Conservation (phyloP, 92 coral and sea anemone genomes). For the Umimayanthus chanpuru region DNA sequence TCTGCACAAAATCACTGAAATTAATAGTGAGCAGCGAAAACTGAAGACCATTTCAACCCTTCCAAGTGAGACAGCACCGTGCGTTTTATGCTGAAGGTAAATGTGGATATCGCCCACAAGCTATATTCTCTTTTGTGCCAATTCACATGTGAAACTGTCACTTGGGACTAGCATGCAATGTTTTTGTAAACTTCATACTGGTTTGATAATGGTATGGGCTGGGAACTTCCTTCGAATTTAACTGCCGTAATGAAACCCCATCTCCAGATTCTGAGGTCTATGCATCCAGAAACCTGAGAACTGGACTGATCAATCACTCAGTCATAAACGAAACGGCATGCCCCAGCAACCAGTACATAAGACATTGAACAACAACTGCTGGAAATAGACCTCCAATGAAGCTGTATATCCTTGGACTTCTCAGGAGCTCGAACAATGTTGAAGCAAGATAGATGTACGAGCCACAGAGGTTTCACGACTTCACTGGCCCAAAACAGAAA, state of each 20-base stretch:
- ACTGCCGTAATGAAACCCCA: neutral
- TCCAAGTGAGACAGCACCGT: slow-evolving; percentile 30
- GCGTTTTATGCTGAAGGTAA: neutral
- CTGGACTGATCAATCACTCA: neutral
- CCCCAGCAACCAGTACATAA: too few relatives aligned
- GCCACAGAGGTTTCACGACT: too few relatives aligned
- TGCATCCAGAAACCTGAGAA: neutral
- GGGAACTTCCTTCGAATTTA: neutral
- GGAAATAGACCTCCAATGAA: too few relatives aligned
- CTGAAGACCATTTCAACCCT: neutral
- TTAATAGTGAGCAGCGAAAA: slow-evolving; percentile 13
- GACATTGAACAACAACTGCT: too few relatives aligned
- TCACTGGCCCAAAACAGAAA: too few relatives aligned
- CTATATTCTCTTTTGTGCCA: slow-evolving; percentile 7
- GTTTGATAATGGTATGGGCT: slow-evolving; percentile 32
- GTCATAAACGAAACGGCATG: slow-evolving; percentile 13
- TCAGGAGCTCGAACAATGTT: too few relatives aligned
- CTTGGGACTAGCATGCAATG: slow-evolving; percentile 26
- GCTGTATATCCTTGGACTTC: too few relatives aligned
- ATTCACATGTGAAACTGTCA: slow-evolving; percentile 25
- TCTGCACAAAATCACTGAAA: slow-evolving; percentile 12
- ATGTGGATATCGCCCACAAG: neutral
- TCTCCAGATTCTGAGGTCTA: neutral
- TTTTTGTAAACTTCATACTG: slow-evolving; percentile 12
- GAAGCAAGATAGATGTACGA: too few relatives aligned